These are phyloP conservation scores for Helicoverpa assulta DNA, from an alignment of 2,888 invertebrate species.

Conservation along the genomic window DNA sequence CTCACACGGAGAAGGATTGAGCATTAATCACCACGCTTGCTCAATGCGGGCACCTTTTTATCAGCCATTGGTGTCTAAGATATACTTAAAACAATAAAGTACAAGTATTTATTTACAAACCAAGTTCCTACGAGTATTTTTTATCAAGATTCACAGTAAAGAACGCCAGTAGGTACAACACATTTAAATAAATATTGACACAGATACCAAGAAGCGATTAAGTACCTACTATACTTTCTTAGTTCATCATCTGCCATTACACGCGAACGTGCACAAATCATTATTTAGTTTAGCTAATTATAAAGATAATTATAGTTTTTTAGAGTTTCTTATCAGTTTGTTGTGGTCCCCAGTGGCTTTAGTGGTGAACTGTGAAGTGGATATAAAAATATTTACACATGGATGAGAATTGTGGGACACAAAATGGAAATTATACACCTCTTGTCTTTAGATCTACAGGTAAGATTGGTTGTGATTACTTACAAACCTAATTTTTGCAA, in stretches of 20 bases:
- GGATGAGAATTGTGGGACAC: slow-evolving; percentile 21
- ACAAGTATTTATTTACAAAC: slow-evolving; percentile 8
- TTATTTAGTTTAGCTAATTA: not conserved
- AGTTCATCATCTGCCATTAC: slow-evolving; percentile 3
- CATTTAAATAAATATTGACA: slow-evolving; percentile 31
- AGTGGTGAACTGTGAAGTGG: slow-evolving; percentile 7
- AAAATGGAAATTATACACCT: slow-evolving; percentile 11
- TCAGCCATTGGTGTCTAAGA: too few relatives aligned
- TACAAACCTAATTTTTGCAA: too few relatives aligned
- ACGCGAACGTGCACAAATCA: slow-evolving; percentile 11
- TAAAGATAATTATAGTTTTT: not conserved
- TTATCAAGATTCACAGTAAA: slow-evolving; percentile 44
- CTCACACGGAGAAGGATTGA: too few relatives aligned
- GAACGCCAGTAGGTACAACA: slow-evolving; percentile 12
- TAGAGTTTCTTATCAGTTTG: slow-evolving; percentile 18
- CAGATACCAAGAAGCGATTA: slow-evolving; percentile 25
- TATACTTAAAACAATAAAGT: not conserved
- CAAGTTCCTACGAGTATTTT: slow-evolving; percentile 22
- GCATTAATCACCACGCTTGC: too few relatives aligned
- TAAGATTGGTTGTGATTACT: slow-evolving; percentile 14
- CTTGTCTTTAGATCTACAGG: slow-evolving; percentile 35
- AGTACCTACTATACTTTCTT: slow-evolving; percentile 24
- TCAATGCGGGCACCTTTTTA: too few relatives aligned
- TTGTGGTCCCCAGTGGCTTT: slow-evolving; percentile 8
- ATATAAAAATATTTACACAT: slow-evolving; percentile 17